These are phyloP conservation scores for Gallirallus australis DNA, from an alignment of 2,797 vertebrate species.

Conservation along the genomic window DNA sequence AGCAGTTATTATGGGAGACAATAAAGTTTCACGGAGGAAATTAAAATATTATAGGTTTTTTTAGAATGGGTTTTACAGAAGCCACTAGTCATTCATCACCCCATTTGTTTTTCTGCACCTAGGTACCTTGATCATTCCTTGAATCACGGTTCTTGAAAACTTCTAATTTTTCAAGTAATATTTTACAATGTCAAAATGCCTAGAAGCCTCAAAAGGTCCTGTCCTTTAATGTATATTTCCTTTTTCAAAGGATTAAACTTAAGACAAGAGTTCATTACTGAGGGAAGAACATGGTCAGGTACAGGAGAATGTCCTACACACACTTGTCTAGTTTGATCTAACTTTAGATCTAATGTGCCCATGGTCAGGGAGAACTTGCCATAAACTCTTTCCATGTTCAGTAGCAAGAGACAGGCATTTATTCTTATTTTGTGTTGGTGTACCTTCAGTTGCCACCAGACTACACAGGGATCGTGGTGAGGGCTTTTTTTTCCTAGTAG, in stretches of 20 bases:
- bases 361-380: neutral
- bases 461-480: neutral
- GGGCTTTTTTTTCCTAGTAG: neutral
- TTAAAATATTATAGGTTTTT: neutral
- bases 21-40: neutral
- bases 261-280: neutral
- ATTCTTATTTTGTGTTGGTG: neutral
- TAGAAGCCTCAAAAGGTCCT: neutral
- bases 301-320: neutral
- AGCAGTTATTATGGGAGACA: neutral
- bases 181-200: neutral
- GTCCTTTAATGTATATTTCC: neutral
- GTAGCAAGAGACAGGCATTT: neutral
- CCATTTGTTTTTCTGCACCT: neutral
- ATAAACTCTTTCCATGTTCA: neutral
- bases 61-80: neutral
- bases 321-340: rapidly evolving
- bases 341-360: neutral
- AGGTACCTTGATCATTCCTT: neutral
- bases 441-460: neutral
- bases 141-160: neutral
- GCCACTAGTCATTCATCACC: neutral
- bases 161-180: neutral
- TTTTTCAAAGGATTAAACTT: neutral
- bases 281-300: neutral